phyloP scores from a whole-genome alignment of 2,113 vertebrate species.

The Gymnorhina tibicen region DNA sequence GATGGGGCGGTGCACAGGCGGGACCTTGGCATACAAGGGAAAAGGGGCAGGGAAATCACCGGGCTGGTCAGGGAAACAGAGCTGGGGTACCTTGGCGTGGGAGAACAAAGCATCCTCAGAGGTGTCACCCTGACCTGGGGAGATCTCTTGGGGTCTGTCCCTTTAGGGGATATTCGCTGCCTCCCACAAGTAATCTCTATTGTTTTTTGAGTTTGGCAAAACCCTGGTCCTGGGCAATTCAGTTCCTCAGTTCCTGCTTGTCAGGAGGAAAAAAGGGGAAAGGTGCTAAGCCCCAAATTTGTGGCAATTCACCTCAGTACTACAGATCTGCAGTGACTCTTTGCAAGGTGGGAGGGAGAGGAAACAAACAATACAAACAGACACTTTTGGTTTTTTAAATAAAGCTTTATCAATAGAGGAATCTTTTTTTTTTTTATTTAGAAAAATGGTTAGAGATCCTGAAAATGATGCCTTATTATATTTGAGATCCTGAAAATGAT shows the following conservation, averaged over 20 bases:
- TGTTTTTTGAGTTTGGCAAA: not conserved
- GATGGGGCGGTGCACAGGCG: no score
- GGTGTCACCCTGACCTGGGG: no score
- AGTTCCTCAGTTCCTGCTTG: not conserved
- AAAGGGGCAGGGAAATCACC: no score
- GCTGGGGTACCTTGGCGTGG: no score
- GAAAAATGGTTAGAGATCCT: not conserved
- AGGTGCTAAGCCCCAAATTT: not conserved
- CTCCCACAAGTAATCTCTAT: not conserved
- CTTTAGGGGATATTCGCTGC: no score
- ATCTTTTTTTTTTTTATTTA: not conserved
- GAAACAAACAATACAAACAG: not conserved
- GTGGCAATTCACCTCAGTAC: not conserved
- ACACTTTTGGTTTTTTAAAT: not conserved
- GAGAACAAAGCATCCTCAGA: no score
- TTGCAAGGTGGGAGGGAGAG: not conserved
- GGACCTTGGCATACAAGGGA: no score
- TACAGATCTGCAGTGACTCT: not conserved
- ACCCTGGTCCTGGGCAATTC: not conserved
- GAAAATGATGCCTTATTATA: not conserved
- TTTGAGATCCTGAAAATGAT: not conserved
- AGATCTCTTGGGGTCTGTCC: no score
- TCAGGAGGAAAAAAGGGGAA: not conserved
- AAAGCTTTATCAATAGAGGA: not conserved
- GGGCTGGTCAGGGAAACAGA: no score